These are phyloP conservation scores for Epinotia demarniana DNA, from an alignment of 2,888 invertebrate genomes.

Conservation along the genomic window DNA sequence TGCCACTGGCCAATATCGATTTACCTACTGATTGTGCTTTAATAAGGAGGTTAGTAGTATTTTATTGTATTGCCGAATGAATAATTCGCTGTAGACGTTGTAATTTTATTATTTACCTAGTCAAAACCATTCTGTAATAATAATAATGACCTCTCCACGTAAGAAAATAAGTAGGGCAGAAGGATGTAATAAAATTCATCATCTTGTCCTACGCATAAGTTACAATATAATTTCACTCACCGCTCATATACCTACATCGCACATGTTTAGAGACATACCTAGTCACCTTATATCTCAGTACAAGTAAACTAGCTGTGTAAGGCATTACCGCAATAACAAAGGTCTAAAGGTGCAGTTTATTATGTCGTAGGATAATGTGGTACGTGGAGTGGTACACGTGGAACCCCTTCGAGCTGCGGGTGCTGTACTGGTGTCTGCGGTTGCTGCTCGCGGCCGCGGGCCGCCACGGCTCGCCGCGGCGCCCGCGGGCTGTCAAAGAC, in stretches of 20 bases:
- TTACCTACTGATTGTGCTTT: slow-evolving; percentile 62
- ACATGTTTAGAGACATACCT: no score
- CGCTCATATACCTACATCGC: no score
- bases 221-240: no score
- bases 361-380: slow-evolving; percentile 70
- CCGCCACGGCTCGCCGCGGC: slow-evolving; percentile 47
- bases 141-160: no score
- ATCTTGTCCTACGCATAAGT: no score
- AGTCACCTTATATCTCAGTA: no score
- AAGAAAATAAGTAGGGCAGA: no score
- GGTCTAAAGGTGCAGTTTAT: not conserved
- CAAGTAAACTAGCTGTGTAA: not conserved
- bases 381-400: slow-evolving; percentile 78
- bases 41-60: slow-evolving; percentile 62
- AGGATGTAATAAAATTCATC: no score
- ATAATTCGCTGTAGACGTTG: no score
- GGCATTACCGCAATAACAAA: not conserved
- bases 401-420: slow-evolving; percentile 66
- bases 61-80: not conserved
- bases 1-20: slow-evolving; percentile 56
- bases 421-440: slow-evolving; percentile 74
- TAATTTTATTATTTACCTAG: no score
- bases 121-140: no score
- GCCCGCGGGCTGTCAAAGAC: slow-evolving; percentile 53
- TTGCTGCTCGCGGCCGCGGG: slow-evolving; percentile 59